Percentiles rank a stretch among this genome's conserved stretches.
Conservation (phyloP, 2,797 vertebrate genomes). For the Chromobotia macracanthus region DNA sequence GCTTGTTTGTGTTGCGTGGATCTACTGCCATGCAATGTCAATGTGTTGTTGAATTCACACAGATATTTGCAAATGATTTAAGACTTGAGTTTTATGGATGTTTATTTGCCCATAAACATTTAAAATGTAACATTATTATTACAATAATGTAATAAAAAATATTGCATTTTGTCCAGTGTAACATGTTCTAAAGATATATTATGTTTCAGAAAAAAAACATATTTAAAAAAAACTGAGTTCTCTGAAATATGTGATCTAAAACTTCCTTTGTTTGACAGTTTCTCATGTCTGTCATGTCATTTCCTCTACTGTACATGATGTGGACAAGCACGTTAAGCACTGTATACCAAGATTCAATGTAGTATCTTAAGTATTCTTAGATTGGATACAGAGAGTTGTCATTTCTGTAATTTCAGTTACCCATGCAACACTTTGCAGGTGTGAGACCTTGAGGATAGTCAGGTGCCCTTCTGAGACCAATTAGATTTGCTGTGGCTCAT, state of each 20-base stretch:
- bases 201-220: neutral
- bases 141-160: too few relatives aligned
- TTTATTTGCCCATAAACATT: too few relatives aligned
- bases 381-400: neutral
- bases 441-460: neutral
- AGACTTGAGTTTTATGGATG: too few relatives aligned
- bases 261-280: constrained; percentile 21
- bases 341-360: neutral
- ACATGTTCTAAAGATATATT: too few relatives aligned
- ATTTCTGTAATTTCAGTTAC: neutral
- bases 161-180: too few relatives aligned
- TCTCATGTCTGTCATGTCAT: neutral
- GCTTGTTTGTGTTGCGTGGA: too few relatives aligned
- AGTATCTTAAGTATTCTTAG: neutral
- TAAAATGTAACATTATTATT: too few relatives aligned
- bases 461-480: constrained; percentile 1
- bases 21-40: too few relatives aligned
- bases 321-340: neutral
- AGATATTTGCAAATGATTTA: too few relatives aligned
- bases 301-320: constrained; percentile 13
- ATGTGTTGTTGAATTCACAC: too few relatives aligned
- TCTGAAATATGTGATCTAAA: neutral
- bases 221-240: neutral
- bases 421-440: neutral
- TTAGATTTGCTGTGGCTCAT: constrained; percentile 1